Evolutionary conservation across 2,888 invertebrate genomes (phyloP).

Genomic region (Coelopa pilipes): DNA sequence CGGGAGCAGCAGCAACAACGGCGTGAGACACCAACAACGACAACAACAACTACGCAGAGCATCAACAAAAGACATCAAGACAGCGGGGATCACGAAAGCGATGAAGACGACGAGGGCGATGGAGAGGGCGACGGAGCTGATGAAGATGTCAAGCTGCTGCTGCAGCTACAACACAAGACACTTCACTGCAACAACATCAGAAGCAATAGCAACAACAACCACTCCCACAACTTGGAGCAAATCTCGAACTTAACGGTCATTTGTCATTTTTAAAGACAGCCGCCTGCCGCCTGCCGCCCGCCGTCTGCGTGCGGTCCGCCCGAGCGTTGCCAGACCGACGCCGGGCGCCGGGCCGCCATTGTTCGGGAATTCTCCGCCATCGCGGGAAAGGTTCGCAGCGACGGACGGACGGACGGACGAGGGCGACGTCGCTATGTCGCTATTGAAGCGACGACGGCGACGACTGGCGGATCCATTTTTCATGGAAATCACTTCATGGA

Average conservation of each 20-base stretch:
- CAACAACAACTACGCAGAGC: no score
- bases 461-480: not conserved
- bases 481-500: no score
- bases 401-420: not conserved
- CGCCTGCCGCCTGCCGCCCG: not conserved
- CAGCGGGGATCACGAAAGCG: no score
- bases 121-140: no score
- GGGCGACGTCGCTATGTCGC: not conserved
- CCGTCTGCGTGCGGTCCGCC: not conserved
- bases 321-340: no score
- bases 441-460: not conserved
- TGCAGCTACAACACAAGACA: not conserved
- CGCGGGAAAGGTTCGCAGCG: not conserved
- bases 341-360: not conserved
- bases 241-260: constrained; percentile 24
- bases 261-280: constrained; percentile 7
- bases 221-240: not conserved
- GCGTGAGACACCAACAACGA: no score
- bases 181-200: not conserved
- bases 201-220: not conserved
- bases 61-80: no score
- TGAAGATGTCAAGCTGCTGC: not conserved
- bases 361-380: not conserved
- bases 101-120: no score
- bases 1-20: not conserved